A percentile compares a stretch with the other conserved stretches of the same genome.
phyloP scores from a whole-genome alignment of 2,797 vertebrate genomes.

The Mus caroli region DNA sequence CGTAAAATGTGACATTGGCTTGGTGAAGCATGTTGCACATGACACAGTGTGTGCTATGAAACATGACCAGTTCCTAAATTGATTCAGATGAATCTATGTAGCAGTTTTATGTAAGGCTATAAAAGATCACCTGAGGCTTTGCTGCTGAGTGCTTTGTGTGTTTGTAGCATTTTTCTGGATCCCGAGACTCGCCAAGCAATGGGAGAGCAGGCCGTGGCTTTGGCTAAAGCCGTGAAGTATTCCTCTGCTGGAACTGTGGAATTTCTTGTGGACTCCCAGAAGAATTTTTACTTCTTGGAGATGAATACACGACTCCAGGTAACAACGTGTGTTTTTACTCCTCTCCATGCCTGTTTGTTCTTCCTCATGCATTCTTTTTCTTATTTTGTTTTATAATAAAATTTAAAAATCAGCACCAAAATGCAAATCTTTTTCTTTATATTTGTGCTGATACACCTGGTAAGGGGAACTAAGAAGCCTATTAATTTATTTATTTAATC shows the following conservation, averaged over 20 bases:
- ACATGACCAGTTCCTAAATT: background rate
- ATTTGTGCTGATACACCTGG: slow-evolving; percentile 76
- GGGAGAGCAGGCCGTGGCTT: slow-evolving; percentile 98
- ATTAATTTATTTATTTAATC: slow-evolving; percentile 50
- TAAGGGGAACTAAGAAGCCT: slow-evolving; percentile 87
- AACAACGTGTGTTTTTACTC: slow-evolving; percentile 78
- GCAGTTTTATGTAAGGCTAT: slow-evolving; percentile 12
- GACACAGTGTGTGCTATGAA: background rate
- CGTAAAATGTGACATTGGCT: slow-evolving; percentile 12
- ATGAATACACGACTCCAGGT: slow-evolving; percentile 99
- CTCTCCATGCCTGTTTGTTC: background rate
- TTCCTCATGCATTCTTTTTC: background rate
- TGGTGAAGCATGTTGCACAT: background rate
- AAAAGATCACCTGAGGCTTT: slow-evolving; percentile 30
- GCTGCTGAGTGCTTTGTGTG: slow-evolving; percentile 55
- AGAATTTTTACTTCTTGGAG: slow-evolving; percentile 99
- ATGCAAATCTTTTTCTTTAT: slow-evolving; percentile 66
- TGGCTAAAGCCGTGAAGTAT: slow-evolving; percentile 97
- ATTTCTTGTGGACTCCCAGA: slow-evolving; percentile 97
- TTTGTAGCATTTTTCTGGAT: slow-evolving; percentile 95
- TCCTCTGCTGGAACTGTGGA: slow-evolving; percentile 99
- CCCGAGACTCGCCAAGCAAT: slow-evolving; percentile 93
- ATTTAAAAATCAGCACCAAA: slow-evolving; percentile 15
- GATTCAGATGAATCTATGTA: background rate
- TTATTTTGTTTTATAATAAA: slow-evolving; percentile 28